Base-by-base conservation (phyloP, 2,888 invertebrate genomes). In the Eustalomyia histrio region DNA sequence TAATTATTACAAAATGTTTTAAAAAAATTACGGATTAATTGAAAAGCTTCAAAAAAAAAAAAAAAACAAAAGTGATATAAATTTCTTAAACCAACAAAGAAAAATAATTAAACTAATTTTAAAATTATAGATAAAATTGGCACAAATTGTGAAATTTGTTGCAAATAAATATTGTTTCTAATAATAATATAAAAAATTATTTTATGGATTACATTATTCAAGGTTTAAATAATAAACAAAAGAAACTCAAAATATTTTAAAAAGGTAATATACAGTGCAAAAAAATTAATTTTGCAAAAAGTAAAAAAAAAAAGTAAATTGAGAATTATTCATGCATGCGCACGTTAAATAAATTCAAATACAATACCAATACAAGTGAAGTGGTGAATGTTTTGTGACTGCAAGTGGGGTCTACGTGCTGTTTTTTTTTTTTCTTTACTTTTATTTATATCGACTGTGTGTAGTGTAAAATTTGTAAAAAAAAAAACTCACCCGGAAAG, bases 311-410 rank as follows among this genome's bases (percentile, higher is more conserved):
- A 17, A 47, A 63, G 52, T 21, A 47, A 35, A 68, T 53, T 61
- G 43, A 18, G 52, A 75, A 67, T 68, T 76, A 57, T 76, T 76
- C 68, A 76, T 76, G 76, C 55, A 29, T 29, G 63, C 68, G 29
- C 55, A 55, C 29, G 33, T 63, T 53, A 43, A 61, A 68, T 50
- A 53, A 12, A 50, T 24, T 5, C n/a, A 33, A 16, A 57, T 16
- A 33, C 18, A 43, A 29, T 29, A 4, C 29, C 7, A 57, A 21
- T 57, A 52, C n/a, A n/a, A 47, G 55, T 47, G 39, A 21, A 52
- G n/a, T 39, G 53, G n/a, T 39, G 53, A 16, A 16, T 50, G 1
- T 18, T 29, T 29, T 61, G 43, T 61, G 52, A 33, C 52, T 61
- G 52, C 24, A 53, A 61, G 53, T 55, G 50, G 58, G 35, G 58